Evolutionary conservation across 2,797 vertebrate genomes (phyloP), one percentile per base, ranked within the genome.

Genomic region (Kryptolebias ocellatus): DNA sequence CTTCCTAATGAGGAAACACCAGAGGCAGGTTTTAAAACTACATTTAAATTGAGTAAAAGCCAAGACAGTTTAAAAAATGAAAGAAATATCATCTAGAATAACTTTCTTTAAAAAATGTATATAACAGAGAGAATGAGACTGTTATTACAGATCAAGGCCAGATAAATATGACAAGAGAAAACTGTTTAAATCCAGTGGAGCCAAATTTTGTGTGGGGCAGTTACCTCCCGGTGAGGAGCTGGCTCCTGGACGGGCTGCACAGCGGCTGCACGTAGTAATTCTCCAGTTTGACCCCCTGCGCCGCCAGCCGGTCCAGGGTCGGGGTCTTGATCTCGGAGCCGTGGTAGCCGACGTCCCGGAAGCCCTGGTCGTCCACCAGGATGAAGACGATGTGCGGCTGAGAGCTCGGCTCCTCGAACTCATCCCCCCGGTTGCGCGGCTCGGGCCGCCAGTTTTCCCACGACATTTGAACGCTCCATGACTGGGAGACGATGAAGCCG

Each of bases 181-280:
- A 24, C 20, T 24, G 20, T 24, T 24, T 24, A 24, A 24, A 24
- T 24, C 20, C 20, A 24, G 20, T 24, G 20, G 20, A 24, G 20
- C 20, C 20, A 24, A 24, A 24, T 2, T 24, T 24, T 24, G 20
- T 24, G 20, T 24, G 20, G 20, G 18, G 18, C 3, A 10, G 27
- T 28, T 95, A 99, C 98, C 96, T 97, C 89, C 98, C 98, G 77
- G 97, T 99, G 93, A 99, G 95, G 78, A 99, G 89, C 29, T 99
- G 97, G 86, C 98, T 99, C 86, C 97, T 92, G 85, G 97, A 98
- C 0, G 98, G 97, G 14, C 95, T 98, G 90, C 98, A 99, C 59
- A 99, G 96, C 15, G 98, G 98, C 84, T 99, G 98, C 29, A 99
- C 98, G 1, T 99, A 99, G 83, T 99, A 99, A 72, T 97, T 99